Conservation (phyloP, 2,797 vertebrate genomes). For the Smutsia temminckii region DNA sequence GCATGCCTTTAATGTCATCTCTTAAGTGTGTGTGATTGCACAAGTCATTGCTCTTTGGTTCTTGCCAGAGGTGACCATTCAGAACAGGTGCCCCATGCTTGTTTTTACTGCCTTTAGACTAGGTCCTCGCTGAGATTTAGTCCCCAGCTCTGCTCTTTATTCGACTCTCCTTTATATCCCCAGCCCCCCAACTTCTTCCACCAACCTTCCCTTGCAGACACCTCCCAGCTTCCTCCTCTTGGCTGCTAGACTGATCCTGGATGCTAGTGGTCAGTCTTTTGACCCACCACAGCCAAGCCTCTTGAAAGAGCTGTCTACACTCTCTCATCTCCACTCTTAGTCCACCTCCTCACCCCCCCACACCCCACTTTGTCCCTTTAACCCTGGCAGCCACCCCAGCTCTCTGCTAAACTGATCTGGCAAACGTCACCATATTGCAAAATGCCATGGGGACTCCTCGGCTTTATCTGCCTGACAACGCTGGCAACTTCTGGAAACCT, state of each 20-base stretch:
- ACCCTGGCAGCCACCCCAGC: conserved; percentile 48
- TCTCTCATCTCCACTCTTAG: background rate
- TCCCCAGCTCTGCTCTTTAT: background rate
- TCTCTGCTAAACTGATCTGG: conserved; percentile 72
- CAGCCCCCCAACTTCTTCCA: background rate
- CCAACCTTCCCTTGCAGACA: background rate
- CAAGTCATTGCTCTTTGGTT: background rate
- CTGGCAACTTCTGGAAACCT: conserved; percentile 63
- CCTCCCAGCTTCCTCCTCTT: background rate
- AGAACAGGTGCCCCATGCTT: background rate
- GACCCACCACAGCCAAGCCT: background rate
- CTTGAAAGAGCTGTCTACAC: conserved; percentile 56
- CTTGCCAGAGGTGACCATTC: background rate
- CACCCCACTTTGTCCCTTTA: background rate
- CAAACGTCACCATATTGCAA: conserved; percentile 64
- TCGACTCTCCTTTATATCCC: background rate
- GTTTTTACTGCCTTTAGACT: background rate
- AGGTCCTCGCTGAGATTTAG: background rate
- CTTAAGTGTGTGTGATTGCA: background rate
- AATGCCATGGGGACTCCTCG: conserved; percentile 51
- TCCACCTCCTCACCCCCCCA: background rate
- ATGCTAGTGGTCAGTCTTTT: background rate
- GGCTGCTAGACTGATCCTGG: background rate
- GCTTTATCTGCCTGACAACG: conserved; percentile 67
- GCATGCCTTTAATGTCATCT: background rate